These are phyloP conservation scores for Pristionchus fissidentatus DNA, from an alignment of 2,888 invertebrate species.

Conservation along the genomic window DNA sequence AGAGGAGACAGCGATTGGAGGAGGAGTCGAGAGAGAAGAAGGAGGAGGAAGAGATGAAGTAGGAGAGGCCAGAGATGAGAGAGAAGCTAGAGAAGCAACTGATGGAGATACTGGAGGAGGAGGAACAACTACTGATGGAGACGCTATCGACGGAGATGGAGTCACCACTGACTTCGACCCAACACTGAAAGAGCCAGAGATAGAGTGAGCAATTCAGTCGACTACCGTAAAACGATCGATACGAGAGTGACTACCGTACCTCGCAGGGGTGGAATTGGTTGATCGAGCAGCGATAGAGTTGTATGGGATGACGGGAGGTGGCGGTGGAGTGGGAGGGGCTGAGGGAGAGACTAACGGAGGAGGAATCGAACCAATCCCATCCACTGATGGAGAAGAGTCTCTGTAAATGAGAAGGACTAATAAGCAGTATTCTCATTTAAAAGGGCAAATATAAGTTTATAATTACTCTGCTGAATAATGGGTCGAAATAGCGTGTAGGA, in stretches of 20 bases:
- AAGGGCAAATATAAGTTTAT: too few relatives aligned
- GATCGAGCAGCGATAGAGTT: constrained; percentile 69
- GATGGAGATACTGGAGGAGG: constrained; percentile 7
- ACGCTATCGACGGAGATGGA: background rate
- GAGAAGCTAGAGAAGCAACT: background rate
- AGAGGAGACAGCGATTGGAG: background rate
- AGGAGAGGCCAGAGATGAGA: background rate
- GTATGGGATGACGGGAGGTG: constrained; percentile 72
- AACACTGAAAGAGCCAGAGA: constrained; percentile 21
- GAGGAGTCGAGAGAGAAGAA: constrained; percentile 11
- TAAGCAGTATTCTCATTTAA: too few relatives aligned
- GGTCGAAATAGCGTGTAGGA: too few relatives aligned
- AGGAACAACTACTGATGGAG: constrained; percentile 15
- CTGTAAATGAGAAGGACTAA: too few relatives aligned
- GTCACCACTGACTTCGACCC: constrained; percentile 7
- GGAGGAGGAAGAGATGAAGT: background rate
- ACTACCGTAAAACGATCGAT: too few relatives aligned
- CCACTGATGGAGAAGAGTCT: background rate
- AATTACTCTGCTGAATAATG: too few relatives aligned
- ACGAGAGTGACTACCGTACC: too few relatives aligned
- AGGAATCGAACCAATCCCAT: background rate
- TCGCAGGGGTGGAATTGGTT: constrained; percentile 23
- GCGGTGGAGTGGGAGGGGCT: constrained; percentile 76
- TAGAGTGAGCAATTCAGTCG: too few relatives aligned
- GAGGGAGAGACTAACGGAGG: constrained; percentile 70